Evolutionary conservation across 2,113 vertebrate species (phyloP).

Genomic region (Nansenia antarctica): DNA sequence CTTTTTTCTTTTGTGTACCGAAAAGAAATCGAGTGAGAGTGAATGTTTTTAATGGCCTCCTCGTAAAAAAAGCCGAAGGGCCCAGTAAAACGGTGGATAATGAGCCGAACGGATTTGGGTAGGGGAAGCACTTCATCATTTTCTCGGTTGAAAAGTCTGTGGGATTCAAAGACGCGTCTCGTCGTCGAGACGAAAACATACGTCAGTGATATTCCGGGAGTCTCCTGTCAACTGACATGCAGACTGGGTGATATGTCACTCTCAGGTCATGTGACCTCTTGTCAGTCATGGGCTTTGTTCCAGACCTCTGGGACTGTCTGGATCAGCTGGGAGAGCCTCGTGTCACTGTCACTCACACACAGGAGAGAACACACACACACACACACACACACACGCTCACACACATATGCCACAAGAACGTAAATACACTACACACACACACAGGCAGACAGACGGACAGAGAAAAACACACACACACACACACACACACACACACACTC

Average conservation of each 20-base stretch:
- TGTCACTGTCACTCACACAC: constrained; percentile 13
- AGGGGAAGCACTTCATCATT: too few species aligned
- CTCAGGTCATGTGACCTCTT: constrained; percentile 37
- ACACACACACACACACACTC: constrained; percentile 3
- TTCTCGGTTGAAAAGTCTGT: too few species aligned
- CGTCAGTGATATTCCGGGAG: too few species aligned
- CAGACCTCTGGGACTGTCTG: constrained; percentile 26
- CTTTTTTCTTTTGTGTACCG: too few species aligned
- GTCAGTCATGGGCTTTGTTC: constrained; percentile 44
- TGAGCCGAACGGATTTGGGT: too few species aligned
- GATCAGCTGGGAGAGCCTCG: constrained; percentile 17
- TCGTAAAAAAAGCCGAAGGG: too few species aligned
- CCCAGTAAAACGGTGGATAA: too few species aligned
- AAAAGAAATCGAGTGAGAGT: too few species aligned
- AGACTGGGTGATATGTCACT: constrained; percentile 25
- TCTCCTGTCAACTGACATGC: too few species aligned
- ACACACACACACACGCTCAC: not conserved
- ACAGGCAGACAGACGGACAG: constrained; percentile 1
- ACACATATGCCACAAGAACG: not conserved
- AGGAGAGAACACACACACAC: not conserved
- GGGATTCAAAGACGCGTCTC: too few species aligned
- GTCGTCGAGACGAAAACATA: too few species aligned
- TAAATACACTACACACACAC: constrained; percentile 5
- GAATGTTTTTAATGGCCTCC: too few species aligned
- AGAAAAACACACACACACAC: constrained; percentile 1